phyloP scores from a whole-genome alignment of 2,888 invertebrate species.

The Thereva nobilitata region DNA sequence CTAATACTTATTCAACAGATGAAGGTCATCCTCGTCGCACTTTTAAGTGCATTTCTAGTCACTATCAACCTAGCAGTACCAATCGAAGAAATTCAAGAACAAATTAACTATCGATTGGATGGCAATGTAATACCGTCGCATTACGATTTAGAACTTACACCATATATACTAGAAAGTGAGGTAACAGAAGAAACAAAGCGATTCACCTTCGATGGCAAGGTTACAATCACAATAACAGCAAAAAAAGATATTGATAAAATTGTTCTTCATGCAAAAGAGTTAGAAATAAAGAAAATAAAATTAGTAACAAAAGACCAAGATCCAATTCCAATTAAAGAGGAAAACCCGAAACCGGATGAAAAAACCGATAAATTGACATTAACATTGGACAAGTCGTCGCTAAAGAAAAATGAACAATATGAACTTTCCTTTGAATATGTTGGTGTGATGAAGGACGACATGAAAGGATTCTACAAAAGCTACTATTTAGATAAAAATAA shows the following conservation, averaged over 20 bases:
- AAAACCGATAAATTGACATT: conserved; percentile 59
- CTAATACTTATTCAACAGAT: too few relatives aligned
- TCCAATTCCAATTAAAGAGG: background rate
- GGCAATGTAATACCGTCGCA: conserved; percentile 59
- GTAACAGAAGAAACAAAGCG: conserved; percentile 38
- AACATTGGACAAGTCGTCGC: conserved; percentile 49
- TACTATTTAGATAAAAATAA: conserved; percentile 54
- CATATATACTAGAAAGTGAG: conserved; percentile 58
- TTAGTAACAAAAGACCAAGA: conserved; percentile 45
- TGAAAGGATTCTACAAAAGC: conserved; percentile 62
- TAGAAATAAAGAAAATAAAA: conserved; percentile 45
- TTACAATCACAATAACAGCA: conserved; percentile 59
- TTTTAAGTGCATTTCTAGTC: too few relatives aligned
- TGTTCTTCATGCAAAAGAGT: conserved; percentile 61
- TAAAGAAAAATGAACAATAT: conserved; percentile 55
- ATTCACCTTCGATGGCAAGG: conserved; percentile 55
- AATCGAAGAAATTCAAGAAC: conserved; percentile 21
- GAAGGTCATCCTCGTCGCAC: too few relatives aligned
- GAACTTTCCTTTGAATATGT: conserved; percentile 59
- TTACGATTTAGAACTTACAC: conserved; percentile 63
- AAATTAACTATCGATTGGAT: conserved; percentile 49
- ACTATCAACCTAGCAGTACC: conserved; percentile 36
- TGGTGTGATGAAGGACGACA: conserved; percentile 61
- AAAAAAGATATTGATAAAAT: conserved; percentile 55
- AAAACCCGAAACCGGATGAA: conserved; percentile 43